Evolutionary conservation across 1,140 invertebrate genomes (phyloP), one percentile per base, ranked within the genome.

Genomic region (Cydia strobilella): DNA sequence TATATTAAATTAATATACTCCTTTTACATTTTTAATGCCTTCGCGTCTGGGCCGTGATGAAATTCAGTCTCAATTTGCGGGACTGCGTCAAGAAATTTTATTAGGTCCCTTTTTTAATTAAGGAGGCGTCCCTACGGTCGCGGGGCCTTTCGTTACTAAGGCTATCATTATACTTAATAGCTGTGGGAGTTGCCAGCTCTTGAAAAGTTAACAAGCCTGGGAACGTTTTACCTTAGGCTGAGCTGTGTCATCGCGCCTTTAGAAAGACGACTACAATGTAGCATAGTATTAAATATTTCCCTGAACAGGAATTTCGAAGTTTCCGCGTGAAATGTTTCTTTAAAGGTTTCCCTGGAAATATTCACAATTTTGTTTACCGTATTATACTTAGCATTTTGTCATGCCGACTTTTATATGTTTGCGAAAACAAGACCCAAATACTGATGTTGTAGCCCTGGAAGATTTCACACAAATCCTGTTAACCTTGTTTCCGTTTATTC

Each of bases 141-240:
- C 62, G 15, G 65, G 48, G 27, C 45, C 71, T 42, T 75, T 76
- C 25, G 54, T 51, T 79, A 69, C 73, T 75, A 74, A 62, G 54
- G 71, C 77, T 76, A 62, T 76, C 80, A 79, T 81, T 81, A 79
- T 75, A 71, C 73, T 77, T 81, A 75, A 81, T 75, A 75, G 76
- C 59, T 71, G 51, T 72, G 80, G 78, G 80, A 79, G 75, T 78
- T 76, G 42, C 42, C 35, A 15, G 62, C 73, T 75, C 72, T 77
- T 74, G 54, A 59, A 18, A 69, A 69, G 65, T 69, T 69, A 69
- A 69, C 65, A 35, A 10, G 65, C 65, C 65, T 69, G 65, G 65
- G 65, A 69, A 69, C 42, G 42, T 20, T 39, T 18, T 39, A 66
- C 63, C 31, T 69, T 35, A 35, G 6, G 1, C 5, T 69, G n/a